Conservation (phyloP, 2,888 invertebrate species). For the Bruchidius siliquastri region DNA sequence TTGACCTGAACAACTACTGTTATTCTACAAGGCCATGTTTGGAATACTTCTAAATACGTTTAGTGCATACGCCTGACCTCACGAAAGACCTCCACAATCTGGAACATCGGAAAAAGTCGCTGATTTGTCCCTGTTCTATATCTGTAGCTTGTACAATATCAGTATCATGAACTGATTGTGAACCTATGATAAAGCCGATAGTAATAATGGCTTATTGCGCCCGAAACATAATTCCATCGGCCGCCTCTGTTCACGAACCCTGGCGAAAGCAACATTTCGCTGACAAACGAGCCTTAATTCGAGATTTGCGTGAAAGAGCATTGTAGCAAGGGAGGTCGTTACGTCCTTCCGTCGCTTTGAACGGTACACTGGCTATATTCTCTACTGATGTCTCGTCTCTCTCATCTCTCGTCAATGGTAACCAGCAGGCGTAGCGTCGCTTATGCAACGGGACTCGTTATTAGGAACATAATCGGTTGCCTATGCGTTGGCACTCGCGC, state of each 20-base stretch:
- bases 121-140: no score
- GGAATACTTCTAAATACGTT: no score
- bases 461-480: not conserved
- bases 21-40: no score
- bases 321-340: not conserved
- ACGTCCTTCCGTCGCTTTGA: not conserved
- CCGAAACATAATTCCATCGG: no score
- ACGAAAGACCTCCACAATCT: no score
- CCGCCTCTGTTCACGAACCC: not conserved
- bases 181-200: no score
- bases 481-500: not conserved
- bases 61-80: no score
- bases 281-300: not conserved
- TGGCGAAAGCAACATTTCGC: not conserved
- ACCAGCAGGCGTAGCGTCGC: not conserved
- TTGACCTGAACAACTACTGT: no score
- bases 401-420: not conserved
- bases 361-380: not conserved
- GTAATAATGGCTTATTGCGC: no score
- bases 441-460: not conserved
- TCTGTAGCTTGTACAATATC: no score
- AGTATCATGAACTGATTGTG: no score
- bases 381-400: not conserved
- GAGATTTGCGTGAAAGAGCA: not conserved
- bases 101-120: no score